Evolutionary conservation across 1,140 invertebrate species (phyloP), one percentile per base, ranked within the genome.

Genomic region (Lanistes nyassanus): DNA sequence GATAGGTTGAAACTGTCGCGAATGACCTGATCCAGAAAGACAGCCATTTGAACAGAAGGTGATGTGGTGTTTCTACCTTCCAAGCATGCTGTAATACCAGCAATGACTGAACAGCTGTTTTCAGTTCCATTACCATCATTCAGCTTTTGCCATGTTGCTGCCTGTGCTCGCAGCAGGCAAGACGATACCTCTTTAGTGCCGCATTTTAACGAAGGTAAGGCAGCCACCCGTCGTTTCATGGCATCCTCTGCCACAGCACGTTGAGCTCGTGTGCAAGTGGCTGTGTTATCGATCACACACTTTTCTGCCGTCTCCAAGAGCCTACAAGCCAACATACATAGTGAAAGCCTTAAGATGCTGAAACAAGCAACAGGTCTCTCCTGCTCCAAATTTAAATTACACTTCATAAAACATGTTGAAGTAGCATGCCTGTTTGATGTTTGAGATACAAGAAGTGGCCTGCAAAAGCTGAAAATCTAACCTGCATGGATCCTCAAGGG

Each of bases 181-280:
- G 70, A 56, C 11, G 70, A 34, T 23, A 58, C 53, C 53, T 72
- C 70, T 3, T 36, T 26, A n/a, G 55, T 55, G 23, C 39, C 29
- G 29, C 70, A 72, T 5, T 1, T 60, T 1, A 72, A 36, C 9
- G 55, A 2, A 6, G 70, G 70, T 6, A 72, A 23, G 47, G 31
- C 6, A 6, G 13, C 11, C 19, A 60, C 29, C 2, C n/a, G 2
- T 23, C 21, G 16, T 6, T 62, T 29, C 34, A 75, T 74, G 56
- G 53, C 60, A 6, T 58, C 26, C 4, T 55, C 42, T 21, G 60
- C 71, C 23, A 74, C 60, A 23, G 5, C 37, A 58, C 56, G 64
- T 62, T 76, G 75, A 0, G 72, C 78, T 29, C 37, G 36, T 0
- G 58, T 74, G 62, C 75, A 75, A 26, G 70, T 76, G 26, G 26